Percentiles rank a stretch among this genome's conserved stretches.
Conservation (phyloP, 2,888 invertebrate species). For the Fragum sueziense region DNA sequence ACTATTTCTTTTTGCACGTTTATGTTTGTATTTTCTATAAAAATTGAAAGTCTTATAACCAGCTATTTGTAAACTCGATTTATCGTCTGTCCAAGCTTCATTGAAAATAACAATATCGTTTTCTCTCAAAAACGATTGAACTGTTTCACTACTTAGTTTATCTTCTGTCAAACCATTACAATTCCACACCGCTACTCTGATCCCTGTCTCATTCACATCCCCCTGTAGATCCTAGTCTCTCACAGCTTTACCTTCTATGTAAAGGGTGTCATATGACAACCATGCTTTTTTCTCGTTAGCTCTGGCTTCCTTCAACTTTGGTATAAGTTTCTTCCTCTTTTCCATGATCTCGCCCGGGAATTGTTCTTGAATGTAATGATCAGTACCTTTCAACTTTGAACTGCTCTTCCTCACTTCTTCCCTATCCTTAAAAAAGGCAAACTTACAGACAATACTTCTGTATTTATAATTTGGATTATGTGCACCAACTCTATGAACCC, state of each 20-base stretch:
- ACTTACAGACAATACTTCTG: background rate
- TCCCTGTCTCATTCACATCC: background rate
- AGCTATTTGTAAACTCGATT: background rate
- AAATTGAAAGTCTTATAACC: background rate
- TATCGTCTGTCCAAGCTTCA: slow-evolving; percentile 13
- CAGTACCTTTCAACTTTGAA: background rate
- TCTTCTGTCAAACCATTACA: slow-evolving; percentile 1
- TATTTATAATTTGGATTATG: too few species aligned
- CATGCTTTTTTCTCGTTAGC: slow-evolving; percentile 17
- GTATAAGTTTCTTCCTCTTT: background rate
- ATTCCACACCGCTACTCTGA: slow-evolving; percentile 17
- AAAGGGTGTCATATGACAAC: slow-evolving; percentile 15
- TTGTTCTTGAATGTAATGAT: background rate
- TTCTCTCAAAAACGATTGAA: background rate
- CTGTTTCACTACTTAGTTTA: background rate
- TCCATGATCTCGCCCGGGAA: background rate
- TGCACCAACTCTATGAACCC: background rate
- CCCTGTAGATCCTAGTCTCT: background rate
- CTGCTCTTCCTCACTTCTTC: background rate
- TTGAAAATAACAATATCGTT: slow-evolving; percentile 8
- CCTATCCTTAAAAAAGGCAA: background rate
- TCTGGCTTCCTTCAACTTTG: slow-evolving; percentile 19
- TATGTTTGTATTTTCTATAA: background rate
- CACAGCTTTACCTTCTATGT: background rate
- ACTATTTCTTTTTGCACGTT: background rate